phyloP scores from a whole-genome alignment of 2,888 invertebrate species.

The Zelleria hepariella region DNA sequence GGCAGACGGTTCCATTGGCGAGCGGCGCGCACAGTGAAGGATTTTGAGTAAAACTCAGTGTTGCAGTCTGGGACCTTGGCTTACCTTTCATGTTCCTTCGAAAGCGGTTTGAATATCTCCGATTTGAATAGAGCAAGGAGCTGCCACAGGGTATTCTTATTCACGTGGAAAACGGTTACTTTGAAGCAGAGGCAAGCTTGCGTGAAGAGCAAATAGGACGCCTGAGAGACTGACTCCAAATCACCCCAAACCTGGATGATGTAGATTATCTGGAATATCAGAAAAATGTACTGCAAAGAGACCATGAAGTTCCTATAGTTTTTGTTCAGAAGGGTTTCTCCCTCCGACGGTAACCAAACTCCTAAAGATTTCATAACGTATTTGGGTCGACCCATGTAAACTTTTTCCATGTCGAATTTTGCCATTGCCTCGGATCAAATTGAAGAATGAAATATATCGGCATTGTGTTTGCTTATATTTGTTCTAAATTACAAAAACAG shows the following conservation, averaged over 20 bases:
- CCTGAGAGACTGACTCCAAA: slow-evolving; percentile 50
- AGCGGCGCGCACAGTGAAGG: too few species aligned
- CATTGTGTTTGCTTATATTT: neutral
- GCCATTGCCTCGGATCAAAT: neutral
- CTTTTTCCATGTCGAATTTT: slow-evolving; percentile 22
- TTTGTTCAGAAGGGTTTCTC: slow-evolving; percentile 28
- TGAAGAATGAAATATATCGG: neutral
- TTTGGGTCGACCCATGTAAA: slow-evolving; percentile 49
- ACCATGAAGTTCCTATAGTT: slow-evolving; percentile 39
- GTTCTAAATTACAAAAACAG: neutral
- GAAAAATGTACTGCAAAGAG: slow-evolving; percentile 41
- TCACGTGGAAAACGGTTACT: slow-evolving; percentile 45
- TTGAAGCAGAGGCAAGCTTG: slow-evolving; percentile 59
- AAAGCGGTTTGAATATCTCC: slow-evolving; percentile 39
- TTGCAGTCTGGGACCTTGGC: too few species aligned
- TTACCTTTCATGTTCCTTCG: slow-evolving; percentile 37
- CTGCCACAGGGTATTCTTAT: slow-evolving; percentile 30
- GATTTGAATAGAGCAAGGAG: slow-evolving; percentile 40
- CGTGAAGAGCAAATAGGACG: slow-evolving; percentile 51
- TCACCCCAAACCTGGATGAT: slow-evolving; percentile 55
- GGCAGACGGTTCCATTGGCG: too few species aligned
- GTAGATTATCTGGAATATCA: slow-evolving; percentile 49
- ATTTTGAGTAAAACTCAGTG: too few species aligned
- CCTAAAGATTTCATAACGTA: slow-evolving; percentile 52
- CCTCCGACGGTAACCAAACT: slow-evolving; percentile 40